These are phyloP conservation scores for Agrochola macilenta DNA, from an alignment of 2,888 invertebrate species.

Conservation along the genomic window DNA sequence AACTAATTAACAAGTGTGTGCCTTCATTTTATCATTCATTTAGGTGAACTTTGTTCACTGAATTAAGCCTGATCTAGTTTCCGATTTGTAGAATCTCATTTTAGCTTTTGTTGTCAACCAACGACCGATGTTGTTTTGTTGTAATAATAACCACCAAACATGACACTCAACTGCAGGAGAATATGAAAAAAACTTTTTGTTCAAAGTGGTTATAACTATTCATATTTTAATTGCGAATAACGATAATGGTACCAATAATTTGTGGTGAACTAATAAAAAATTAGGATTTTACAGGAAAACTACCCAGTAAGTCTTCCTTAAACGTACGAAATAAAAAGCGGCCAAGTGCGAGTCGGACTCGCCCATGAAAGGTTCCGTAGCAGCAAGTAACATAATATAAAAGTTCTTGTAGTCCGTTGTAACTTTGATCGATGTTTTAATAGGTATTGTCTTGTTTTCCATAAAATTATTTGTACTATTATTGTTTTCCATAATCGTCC, in stretches of 20 bases:
- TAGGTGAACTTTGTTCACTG: neutral
- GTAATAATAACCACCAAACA: neutral
- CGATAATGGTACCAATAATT: neutral
- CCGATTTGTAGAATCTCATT: neutral
- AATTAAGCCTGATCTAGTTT: neutral
- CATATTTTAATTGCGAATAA: neutral
- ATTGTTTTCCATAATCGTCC: too few relatives aligned
- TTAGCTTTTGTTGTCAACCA: neutral
- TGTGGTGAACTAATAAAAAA: neutral
- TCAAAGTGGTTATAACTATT: neutral
- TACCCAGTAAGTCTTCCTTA: neutral
- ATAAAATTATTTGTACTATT: too few relatives aligned
- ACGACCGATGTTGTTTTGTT: too few relatives aligned
- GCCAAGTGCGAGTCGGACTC: too few relatives aligned
- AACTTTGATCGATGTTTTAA: too few relatives aligned
- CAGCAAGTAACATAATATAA: too few relatives aligned
- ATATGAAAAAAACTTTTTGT: neutral
- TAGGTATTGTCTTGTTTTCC: too few relatives aligned
- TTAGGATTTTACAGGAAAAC: neutral
- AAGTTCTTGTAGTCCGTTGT: too few relatives aligned
- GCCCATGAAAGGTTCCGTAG: too few relatives aligned
- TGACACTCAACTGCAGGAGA: neutral
- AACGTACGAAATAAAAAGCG: constrained; percentile 2
- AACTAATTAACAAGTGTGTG: neutral
- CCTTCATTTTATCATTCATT: neutral